These are phyloP conservation scores for Augochlora pura DNA, from an alignment of 1,140 invertebrate species.

Conservation along the genomic window DNA sequence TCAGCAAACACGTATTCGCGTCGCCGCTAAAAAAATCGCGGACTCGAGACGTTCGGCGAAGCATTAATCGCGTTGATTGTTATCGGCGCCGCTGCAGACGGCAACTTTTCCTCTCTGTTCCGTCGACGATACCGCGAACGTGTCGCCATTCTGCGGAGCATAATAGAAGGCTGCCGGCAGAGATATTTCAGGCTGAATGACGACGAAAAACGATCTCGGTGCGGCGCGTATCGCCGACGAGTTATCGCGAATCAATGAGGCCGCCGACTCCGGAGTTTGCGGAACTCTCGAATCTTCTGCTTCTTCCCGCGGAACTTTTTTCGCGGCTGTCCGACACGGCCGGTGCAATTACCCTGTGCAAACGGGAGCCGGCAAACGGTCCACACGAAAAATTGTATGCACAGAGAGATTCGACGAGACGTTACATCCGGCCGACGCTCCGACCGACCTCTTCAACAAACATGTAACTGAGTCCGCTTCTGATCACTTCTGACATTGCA, in stretches of 20 bases:
- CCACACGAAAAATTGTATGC: neutral
- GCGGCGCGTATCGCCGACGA: neutral
- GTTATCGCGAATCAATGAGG: neutral
- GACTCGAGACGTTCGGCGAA: too few relatives aligned
- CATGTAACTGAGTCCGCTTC: too few relatives aligned
- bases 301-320: neutral
- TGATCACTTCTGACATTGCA: too few relatives aligned
- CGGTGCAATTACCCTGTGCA: neutral
- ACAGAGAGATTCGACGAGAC: too few relatives aligned
- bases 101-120: neutral
- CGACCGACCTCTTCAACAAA: too few relatives aligned
- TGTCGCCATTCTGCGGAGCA: neutral
- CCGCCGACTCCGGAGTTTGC: neutral
- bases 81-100: too few relatives aligned
- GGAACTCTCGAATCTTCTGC: conserved; percentile 3
- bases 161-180: neutral
- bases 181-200: neutral
- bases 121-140: neutral
- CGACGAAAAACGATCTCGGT: neutral
- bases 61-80: too few relatives aligned
- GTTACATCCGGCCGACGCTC: too few relatives aligned
- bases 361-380: neutral
- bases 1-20: too few relatives aligned
- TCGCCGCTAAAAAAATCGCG: too few relatives aligned
- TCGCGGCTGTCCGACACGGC: neutral